Conservation (phyloP, 2,888 invertebrate species). For the Hemistola chrysoprasaria region DNA sequence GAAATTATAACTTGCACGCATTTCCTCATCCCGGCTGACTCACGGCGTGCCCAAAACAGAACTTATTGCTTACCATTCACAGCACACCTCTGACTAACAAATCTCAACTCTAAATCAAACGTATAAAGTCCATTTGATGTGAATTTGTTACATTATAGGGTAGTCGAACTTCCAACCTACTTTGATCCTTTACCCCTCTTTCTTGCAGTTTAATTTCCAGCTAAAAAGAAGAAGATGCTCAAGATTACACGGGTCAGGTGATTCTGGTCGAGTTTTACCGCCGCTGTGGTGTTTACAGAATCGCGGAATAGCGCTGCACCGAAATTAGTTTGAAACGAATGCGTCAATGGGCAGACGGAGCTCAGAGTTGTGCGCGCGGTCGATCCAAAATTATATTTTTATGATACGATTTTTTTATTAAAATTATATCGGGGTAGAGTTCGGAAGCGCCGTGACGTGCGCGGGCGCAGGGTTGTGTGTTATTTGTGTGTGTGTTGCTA, state of each 20-base stretch:
- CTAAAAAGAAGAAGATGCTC: slow-evolving; percentile 32
- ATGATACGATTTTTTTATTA: slow-evolving; percentile 75
- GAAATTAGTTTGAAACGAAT: slow-evolving; percentile 79
- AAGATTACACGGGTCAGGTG: slow-evolving; percentile 45
- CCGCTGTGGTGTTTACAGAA: slow-evolving; percentile 76
- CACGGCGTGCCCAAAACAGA: slow-evolving; percentile 76
- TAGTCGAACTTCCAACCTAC: slow-evolving; percentile 41
- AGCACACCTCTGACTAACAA: slow-evolving; percentile 21
- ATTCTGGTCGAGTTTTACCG: slow-evolving; percentile 55
- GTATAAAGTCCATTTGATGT: slow-evolving; percentile 23
- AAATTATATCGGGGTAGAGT: slow-evolving; percentile 62
- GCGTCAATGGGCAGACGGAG: slow-evolving; percentile 76
- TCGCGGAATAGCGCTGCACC: slow-evolving; percentile 79
- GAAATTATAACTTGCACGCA: slow-evolving; percentile 78
- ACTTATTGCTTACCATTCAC: slow-evolving; percentile 67
- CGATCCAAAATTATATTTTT: slow-evolving; percentile 73
- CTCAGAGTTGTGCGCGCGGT: slow-evolving; percentile 57
- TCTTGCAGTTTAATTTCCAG: slow-evolving; percentile 12
- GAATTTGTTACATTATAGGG: slow-evolving; percentile 42
- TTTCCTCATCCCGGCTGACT: slow-evolving; percentile 78
- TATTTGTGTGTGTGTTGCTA: slow-evolving; percentile 25
- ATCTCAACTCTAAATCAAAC: slow-evolving; percentile 31
- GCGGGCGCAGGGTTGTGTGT: slow-evolving; percentile 45
- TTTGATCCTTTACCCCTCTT: slow-evolving; percentile 10
- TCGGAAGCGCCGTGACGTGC: slow-evolving; percentile 57